Conservation (phyloP, 2,888 invertebrate genomes). For the Drosophila dives region DNA sequence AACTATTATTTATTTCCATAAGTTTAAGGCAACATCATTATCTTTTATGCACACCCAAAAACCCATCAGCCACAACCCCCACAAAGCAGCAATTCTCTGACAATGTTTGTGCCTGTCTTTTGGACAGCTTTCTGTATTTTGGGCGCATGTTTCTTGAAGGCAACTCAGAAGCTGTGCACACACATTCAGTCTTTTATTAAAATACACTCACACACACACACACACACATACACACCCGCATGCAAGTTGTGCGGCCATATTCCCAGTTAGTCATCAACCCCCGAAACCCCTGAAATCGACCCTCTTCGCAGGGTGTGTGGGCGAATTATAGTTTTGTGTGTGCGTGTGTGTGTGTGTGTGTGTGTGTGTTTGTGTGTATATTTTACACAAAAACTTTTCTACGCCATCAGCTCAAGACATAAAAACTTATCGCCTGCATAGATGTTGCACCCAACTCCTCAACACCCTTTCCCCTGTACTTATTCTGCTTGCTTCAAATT, state of each 20-base stretch:
- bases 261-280: conserved; percentile 58
- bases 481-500: conserved; percentile 44
- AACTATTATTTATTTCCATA: conserved; percentile 83
- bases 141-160: conserved; percentile 51
- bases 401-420: conserved; percentile 81
- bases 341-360: conserved; percentile 11
- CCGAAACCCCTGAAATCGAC: conserved; percentile 16
- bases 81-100: conserved; percentile 35
- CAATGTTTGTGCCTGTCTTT: conserved; percentile 46
- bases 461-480: conserved; percentile 8
- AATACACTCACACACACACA: conserved; percentile 53
- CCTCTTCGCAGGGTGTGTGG: conserved; percentile 26
- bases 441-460: conserved; percentile 20
- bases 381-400: conserved; percentile 73
- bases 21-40: conserved; percentile 84
- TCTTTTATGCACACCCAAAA: conserved; percentile 79
- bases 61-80: conserved; percentile 15
- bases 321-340: conserved; percentile 12
- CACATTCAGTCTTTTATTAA: conserved; percentile 63
- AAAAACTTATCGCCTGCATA: conserved; percentile 77
- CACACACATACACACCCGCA: conserved; percentile 61
- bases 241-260: conserved; percentile 74
- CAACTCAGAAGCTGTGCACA: conserved; percentile 27
- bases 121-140: conserved; percentile 26
- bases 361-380: conserved; percentile 28